Base-by-base conservation (phyloP, 2,888 invertebrate species). In the Nephrotoma appendiculata region DNA sequence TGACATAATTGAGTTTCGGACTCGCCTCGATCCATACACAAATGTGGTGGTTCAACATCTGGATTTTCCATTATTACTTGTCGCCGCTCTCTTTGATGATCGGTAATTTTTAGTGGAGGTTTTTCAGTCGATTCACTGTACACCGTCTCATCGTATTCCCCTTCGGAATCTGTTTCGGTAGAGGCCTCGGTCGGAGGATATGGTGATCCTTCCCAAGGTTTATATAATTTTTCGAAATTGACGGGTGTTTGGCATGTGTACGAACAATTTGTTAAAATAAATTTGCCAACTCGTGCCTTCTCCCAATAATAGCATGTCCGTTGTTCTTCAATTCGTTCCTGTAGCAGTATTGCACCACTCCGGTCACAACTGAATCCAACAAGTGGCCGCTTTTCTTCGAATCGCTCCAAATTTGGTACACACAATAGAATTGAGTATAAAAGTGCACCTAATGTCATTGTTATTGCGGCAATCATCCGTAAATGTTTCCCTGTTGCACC, bases 341-440 rank as follows among this genome's bases (percentile, higher is more conserved):
- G 96, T 90, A 95, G 93, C 85, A 96, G 93, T 86, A 94, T 93
- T 0, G 95, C 96, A 45, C 96, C 96, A 87, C 93, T 92, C 44
- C 92, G 92, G 89, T 95, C 94, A 90, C 96, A 96, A 89, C 94
- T 94, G 89, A 96, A 96, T 89, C 94, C 93, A 3, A 96, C 94
- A 71, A 93, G 92, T 3, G 95, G 95, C 87, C 91, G 87, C 86
- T 89, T 88, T 88, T 93, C 92, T 89, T 93, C 93, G 89, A 93
- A 92, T 88, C 94, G 93, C 88, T 94, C 93, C 86, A 95, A 94
- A 71, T 93, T 93, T 6, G 96, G 96, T 42, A 96, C 94, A 45
- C 94, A 92, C 86, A 95, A 92, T 11, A 96, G 91, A 11, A 95
- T 91, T 87, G 94, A 93, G 90, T 95, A 96, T 89, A 95, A 94